These are phyloP conservation scores for Nixonia krombeini DNA, from an alignment of 1,140 invertebrate species.

Conservation along the genomic window DNA sequence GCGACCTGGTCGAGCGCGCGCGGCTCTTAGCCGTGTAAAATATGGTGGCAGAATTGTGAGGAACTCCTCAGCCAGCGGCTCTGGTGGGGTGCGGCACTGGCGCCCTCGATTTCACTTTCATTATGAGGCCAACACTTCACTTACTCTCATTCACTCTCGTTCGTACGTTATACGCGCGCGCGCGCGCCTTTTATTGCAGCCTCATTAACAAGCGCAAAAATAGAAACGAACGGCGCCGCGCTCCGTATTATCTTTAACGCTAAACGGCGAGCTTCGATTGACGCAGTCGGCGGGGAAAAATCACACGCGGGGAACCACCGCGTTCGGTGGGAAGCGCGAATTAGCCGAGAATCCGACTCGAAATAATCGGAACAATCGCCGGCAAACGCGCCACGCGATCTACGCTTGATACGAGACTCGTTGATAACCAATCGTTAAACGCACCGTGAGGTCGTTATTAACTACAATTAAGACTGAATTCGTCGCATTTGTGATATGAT, in stretches of 20 bases:
- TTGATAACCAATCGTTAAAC: too few relatives aligned
- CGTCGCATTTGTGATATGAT: neutral
- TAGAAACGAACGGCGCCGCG: conserved; percentile 44
- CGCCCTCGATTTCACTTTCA: conserved; percentile 71
- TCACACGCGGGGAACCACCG: too few relatives aligned
- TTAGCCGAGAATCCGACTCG: too few relatives aligned
- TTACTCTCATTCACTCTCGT: conserved; percentile 60
- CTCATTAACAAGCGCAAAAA: conserved; percentile 54
- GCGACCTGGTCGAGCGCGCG: conserved; percentile 14
- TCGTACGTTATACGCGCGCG: conserved; percentile 49
- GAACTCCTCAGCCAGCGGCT: conserved; percentile 39
- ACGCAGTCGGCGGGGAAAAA: neutral
- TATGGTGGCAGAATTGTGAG: conserved; percentile 43
- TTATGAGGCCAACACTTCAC: conserved; percentile 66
- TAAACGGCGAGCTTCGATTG: too few relatives aligned
- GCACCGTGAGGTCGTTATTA: too few relatives aligned
- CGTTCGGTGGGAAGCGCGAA: too few relatives aligned
- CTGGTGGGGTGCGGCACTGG: conserved; percentile 56
- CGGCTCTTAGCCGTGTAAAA: conserved; percentile 25
- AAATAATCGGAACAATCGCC: too few relatives aligned
- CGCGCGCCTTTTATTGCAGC: conserved; percentile 53
- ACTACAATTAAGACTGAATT: neutral
- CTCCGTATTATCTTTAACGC: conserved; percentile 20
- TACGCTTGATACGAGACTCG: too few relatives aligned
- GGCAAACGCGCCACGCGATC: too few relatives aligned